These are phyloP conservation scores for Trachelus iudaicus DNA, from an alignment of 2,888 invertebrate genomes.

Conservation along the genomic window DNA sequence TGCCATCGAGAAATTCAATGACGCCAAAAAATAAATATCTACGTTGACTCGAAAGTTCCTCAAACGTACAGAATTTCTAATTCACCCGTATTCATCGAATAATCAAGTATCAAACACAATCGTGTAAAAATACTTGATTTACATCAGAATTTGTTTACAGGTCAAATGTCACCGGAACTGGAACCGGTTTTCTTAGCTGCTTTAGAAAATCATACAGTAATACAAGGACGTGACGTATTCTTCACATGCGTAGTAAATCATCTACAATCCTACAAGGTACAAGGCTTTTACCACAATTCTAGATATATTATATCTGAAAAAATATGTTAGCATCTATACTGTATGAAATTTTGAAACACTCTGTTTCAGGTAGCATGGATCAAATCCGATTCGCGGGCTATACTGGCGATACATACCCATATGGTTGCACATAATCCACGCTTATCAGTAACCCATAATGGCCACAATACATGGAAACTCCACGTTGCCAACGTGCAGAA, in stretches of 20 bases:
- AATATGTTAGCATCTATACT: neutral
- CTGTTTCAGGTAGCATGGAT: conserved; percentile 86
- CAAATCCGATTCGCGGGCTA: conserved; percentile 90
- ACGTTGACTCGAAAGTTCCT: neutral
- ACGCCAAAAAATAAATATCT: neutral
- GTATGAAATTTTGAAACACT: neutral
- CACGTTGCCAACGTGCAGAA: conserved; percentile 91
- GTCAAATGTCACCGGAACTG: conserved; percentile 76
- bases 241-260: conserved; percentile 93
- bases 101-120: neutral
- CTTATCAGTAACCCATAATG: conserved; percentile 89
- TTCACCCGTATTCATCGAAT: neutral
- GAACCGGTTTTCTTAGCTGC: conserved; percentile 87
- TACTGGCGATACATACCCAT: conserved; percentile 88
- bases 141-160: conserved; percentile 60
- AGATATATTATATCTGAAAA: neutral
- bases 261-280: conserved; percentile 87
- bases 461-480: conserved; percentile 93
- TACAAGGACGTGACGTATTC: conserved; percentile 87
- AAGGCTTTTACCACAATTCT: conserved; percentile 28
- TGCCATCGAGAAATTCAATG: neutral
- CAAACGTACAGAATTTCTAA: neutral
- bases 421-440: conserved; percentile 90
- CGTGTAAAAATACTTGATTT: neutral
- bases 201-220: conserved; percentile 87